These are phyloP conservation scores for Trichoplusia ni DNA, from an alignment of 1,140 invertebrate species.

Conservation along the genomic window DNA sequence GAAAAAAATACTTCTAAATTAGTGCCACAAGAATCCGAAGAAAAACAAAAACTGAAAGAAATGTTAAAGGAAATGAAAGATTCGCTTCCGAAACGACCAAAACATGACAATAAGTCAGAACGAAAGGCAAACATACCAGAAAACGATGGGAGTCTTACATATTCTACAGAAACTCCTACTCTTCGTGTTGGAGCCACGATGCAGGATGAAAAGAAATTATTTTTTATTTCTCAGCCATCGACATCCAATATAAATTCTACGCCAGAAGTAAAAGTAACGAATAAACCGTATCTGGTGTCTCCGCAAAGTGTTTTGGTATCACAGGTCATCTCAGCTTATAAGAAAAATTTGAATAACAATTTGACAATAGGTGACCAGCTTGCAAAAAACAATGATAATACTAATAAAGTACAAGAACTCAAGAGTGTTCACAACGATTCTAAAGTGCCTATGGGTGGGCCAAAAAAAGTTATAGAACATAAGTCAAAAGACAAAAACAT, in stretches of 20 bases:
- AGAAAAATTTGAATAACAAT: background rate
- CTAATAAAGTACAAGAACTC: background rate
- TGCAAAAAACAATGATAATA: background rate
- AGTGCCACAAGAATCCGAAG: constrained; percentile 37
- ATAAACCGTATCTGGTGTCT: background rate
- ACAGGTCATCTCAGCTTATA: background rate
- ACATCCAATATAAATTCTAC: background rate
- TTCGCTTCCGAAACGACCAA: constrained; percentile 67
- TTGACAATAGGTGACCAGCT: background rate
- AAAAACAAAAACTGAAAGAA: constrained; percentile 70
- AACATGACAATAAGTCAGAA: constrained; percentile 36
- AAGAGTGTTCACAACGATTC: background rate
- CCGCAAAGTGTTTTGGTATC: constrained; percentile 1
- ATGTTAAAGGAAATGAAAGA: constrained; percentile 79
- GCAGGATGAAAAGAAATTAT: constrained; percentile 17
- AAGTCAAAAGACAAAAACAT: constrained; percentile 16
- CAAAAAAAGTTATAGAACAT: background rate
- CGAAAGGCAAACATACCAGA: background rate
- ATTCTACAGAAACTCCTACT: constrained; percentile 57
- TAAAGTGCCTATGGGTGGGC: background rate
- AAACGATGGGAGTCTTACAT: background rate
- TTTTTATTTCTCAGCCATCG: background rate
- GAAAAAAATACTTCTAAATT: constrained; percentile 33
- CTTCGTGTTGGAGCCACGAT: constrained; percentile 55
- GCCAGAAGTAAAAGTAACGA: background rate